phyloP scores from a whole-genome alignment of 2,888 invertebrate genomes.

The Lymantria dispar region DNA sequence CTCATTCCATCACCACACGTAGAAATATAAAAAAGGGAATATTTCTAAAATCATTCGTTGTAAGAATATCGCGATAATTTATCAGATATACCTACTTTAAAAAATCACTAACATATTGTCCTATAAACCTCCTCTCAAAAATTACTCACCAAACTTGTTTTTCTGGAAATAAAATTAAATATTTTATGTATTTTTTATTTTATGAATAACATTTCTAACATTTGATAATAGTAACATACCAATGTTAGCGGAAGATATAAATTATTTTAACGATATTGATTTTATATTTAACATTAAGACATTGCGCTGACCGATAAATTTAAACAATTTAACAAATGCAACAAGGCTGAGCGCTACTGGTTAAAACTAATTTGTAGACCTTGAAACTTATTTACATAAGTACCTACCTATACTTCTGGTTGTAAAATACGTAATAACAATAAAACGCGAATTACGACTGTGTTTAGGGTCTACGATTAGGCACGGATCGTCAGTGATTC shows the following conservation, averaged over 20 bases:
- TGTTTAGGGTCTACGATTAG: constrained; percentile 53
- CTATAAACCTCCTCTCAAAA: neutral
- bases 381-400: constrained; percentile 27
- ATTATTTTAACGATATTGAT: constrained; percentile 5
- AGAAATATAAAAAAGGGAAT: too few species aligned
- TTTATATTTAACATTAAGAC: constrained; percentile 2
- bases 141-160: neutral
- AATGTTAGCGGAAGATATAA: constrained; percentile 9
- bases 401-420: constrained; percentile 22
- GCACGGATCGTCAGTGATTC: constrained; percentile 55
- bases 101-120: neutral
- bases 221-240: neutral
- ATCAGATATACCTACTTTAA: neutral
- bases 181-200: neutral
- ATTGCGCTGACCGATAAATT: constrained; percentile 8
- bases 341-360: constrained; percentile 20
- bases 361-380: constrained; percentile 27
- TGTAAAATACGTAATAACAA: constrained; percentile 34
- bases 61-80: too few species aligned
- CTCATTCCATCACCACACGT: too few species aligned
- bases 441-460: constrained; percentile 42
- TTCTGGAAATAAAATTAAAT: neutral
- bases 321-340: constrained; percentile 13
- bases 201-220: too few species aligned
- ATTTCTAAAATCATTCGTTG: too few species aligned